Base-by-base conservation (phyloP, 2,797 vertebrate genomes). In the Phyllotis vaccarum region DNA sequence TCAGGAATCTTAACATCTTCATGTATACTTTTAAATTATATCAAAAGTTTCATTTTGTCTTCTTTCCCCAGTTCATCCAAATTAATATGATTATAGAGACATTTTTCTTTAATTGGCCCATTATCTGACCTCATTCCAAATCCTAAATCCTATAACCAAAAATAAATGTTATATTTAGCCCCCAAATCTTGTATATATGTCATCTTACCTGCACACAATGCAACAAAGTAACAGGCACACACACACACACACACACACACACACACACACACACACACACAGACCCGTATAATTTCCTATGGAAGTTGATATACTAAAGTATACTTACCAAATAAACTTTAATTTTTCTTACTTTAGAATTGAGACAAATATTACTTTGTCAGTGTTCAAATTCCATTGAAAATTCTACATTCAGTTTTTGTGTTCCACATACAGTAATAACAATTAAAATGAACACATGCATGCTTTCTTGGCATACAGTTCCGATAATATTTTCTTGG, bases 401-500 rank as follows among this genome's bases (percentile, higher is more conserved):
- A 90, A 86, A 87, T n/a, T 58, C 8, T 6, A 86, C 40, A 86
- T 89, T 85, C 37, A 79, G 56, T 81, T 92, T 64, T n/a, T 40
- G n/a, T 83, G 2, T 79, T 83, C 86, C 16, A 56, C 46, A 62
- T 58, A 6, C 54, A 76, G 19, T 19, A 70, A 54, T 74, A 92
- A 37, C 49, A n/a, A 88, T 90, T 81, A 46, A 13, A 72, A 31
- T 17, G 46, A 64, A 54, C 31, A 68, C 78, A 66, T 7, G 4
- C 8, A 14, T 29, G 3, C 11, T 78, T 91, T 96, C 76, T 89
- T 70, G 87, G 22, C 31, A 49, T 70, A 79, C 4, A 91, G 8
- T 6, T 94, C 62, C n/a, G n/a, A 5, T 68, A 83, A 29, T 62
- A 87, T 94, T 93, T 94, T 76, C 62, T 90, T 87, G 46, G 68